Conservation (phyloP, 2,797 vertebrate species). For the Nothura maculosa region DNA sequence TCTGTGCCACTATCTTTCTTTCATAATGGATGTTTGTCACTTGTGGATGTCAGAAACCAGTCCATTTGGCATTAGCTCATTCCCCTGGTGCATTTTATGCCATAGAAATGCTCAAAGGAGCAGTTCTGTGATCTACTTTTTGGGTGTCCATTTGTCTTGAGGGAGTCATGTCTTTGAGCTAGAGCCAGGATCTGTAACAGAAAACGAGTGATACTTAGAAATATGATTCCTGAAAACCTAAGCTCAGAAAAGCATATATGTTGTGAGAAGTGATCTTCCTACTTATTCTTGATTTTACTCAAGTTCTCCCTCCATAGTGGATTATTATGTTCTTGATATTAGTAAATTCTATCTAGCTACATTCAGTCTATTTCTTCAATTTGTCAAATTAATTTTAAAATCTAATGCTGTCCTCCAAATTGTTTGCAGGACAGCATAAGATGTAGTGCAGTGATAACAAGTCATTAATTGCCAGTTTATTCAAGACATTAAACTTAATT, state of each 20-base stretch:
- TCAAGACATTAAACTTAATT: conserved; percentile 24
- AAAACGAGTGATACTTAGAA: neutral
- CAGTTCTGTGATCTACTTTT: neutral
- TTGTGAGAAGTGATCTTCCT: neutral
- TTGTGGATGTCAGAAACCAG: neutral
- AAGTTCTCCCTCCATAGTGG: neutral
- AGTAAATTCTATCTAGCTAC: neutral
- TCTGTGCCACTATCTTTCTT: neutral
- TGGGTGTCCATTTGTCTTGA: neutral
- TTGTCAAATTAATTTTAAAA: conserved; percentile 44
- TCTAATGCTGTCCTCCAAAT: neutral
- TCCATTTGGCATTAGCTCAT: neutral
- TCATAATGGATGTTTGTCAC: neutral
- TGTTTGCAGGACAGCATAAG: neutral
- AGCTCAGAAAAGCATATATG: neutral
- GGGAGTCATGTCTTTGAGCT: neutral
- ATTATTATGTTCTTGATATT: neutral
- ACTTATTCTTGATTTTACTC: neutral
- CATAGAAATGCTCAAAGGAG: neutral
- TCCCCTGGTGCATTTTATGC: neutral
- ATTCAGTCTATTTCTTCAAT: conserved; percentile 12
- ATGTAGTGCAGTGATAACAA: conserved; percentile 20
- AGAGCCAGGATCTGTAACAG: neutral
- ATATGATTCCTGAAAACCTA: neutral
- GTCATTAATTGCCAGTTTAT: conserved; percentile 47